Evolutionary conservation across 1,140 invertebrate genomes (phyloP), one percentile per base, ranked within the genome.

Genomic region (Tigriopus japonicus): DNA sequence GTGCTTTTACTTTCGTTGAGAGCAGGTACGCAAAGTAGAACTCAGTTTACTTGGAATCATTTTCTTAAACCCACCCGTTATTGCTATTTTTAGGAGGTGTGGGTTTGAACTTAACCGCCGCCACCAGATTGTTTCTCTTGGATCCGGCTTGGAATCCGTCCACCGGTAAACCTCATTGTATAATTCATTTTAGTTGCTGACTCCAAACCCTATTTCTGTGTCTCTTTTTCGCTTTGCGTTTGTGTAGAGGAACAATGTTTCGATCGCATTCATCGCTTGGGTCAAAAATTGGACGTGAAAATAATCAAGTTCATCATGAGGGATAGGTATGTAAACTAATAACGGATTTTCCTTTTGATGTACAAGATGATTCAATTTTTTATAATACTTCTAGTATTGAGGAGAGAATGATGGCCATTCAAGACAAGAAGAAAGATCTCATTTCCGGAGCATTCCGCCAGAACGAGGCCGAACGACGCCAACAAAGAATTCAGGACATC

Each of bases 81-180:
- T 12, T 10, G 6, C 45, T 21, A 2, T 21, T 49, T 49, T 49
- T 49, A 49, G 45, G 76, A 43, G 75, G 75, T 23, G 73, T 77
- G 10, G 75, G 75, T 28, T 63, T 77, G 7, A 77, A 74, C 24
- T 66, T 77, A 41, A 77, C 75, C 13, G 69, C 69, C 23, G 75
- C 75, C 51, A 71, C 75, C 64, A 65, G 75, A 58, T 74, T 77
- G 15, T 66, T 77, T 15, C 75, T 77, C 53, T 72, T 72, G 67
- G 75, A 77, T 66, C 75, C 75, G 10, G 72, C 69, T 60, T 77
- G 75, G 75, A 77, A 77, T 60, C 75, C 75, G 3, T 74, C 74
- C 1, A 74, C 71, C 15, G 28, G 28, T 35, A 35, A 5, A 9
- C n/a, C n/a, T n/a, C n/a, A n/a, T n/a, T n/a, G n/a, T n/a, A n/a